phyloP scores from a whole-genome alignment of 1,140 invertebrate species.

The Trichoplusia ni region DNA sequence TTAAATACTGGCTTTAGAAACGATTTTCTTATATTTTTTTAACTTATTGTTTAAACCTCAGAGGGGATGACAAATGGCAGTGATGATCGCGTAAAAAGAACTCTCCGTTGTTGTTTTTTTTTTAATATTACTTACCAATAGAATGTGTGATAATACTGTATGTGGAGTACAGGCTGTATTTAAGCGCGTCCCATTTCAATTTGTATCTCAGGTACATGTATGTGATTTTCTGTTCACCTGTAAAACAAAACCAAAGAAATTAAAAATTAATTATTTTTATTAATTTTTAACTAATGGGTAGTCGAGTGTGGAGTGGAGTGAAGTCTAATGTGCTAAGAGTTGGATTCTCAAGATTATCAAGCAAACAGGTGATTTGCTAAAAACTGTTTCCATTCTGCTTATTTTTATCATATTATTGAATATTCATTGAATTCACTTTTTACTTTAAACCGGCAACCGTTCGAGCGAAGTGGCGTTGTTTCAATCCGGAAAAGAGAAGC shows the following conservation, averaged over 20 bases:
- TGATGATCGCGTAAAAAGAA: too few relatives aligned
- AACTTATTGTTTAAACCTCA: too few relatives aligned
- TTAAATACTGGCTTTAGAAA: too few relatives aligned
- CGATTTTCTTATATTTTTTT: too few relatives aligned
- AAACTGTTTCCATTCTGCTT: too few relatives aligned
- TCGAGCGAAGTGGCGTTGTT: too few relatives aligned
- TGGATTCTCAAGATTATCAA: neutral
- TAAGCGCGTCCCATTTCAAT: slow-evolving; percentile 73
- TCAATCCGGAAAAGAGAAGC: neutral
- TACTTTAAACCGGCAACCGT: too few relatives aligned
- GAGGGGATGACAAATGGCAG: too few relatives aligned
- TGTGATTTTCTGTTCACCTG: slow-evolving; percentile 66
- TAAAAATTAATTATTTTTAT: neutral
- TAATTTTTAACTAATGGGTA: neutral
- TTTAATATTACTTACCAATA: slow-evolving; percentile 66
- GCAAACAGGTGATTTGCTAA: too few relatives aligned
- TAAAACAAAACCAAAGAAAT: slow-evolving; percentile 22
- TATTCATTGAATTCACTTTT: too few relatives aligned
- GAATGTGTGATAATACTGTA: slow-evolving; percentile 70
- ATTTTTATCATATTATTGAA: too few relatives aligned
- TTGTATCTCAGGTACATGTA: slow-evolving; percentile 70
- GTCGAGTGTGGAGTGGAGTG: neutral
- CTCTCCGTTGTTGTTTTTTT: too few relatives aligned
- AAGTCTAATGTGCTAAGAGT: neutral
- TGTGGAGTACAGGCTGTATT: slow-evolving; percentile 71